A percentile compares a stretch with the other conserved stretches of the same genome.
phyloP scores from a whole-genome alignment of 2,888 invertebrate species.

The Mythimna impura region DNA sequence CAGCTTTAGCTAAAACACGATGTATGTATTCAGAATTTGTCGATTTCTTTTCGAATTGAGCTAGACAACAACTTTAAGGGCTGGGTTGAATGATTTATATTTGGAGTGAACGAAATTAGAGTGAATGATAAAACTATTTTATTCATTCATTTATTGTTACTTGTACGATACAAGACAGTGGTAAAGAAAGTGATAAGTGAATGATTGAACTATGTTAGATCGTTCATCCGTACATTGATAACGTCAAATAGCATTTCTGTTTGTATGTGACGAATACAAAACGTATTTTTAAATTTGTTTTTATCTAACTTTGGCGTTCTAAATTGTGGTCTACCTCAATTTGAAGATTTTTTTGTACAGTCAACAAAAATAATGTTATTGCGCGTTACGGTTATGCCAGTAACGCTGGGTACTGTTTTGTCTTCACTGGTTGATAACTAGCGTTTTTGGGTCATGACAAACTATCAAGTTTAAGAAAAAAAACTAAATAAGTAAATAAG shows the following conservation, averaged over 20 bases:
- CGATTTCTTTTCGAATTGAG: conserved; percentile 41
- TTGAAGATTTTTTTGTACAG: conserved; percentile 39
- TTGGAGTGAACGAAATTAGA: background rate
- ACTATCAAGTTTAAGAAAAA: background rate
- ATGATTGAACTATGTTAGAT: conserved; percentile 5
- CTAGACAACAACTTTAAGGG: background rate
- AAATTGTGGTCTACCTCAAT: conserved; percentile 27
- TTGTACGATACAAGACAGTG: too few species aligned
- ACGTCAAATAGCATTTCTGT: too few species aligned
- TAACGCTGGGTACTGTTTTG: conserved; percentile 18
- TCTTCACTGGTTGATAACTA: conserved; percentile 26
- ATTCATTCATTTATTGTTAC: background rate
- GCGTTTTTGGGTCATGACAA: background rate
- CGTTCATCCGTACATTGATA: too few species aligned
- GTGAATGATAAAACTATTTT: background rate
- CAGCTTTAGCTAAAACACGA: conserved; percentile 23
- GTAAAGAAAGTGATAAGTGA: background rate
- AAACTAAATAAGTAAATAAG: background rate
- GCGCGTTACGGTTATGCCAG: conserved; percentile 23
- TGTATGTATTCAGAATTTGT: conserved; percentile 34
- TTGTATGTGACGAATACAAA: too few species aligned
- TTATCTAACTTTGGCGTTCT: background rate
- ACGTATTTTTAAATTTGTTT: background rate
- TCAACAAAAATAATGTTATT: conserved; percentile 21
- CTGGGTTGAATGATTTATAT: background rate